These are phyloP conservation scores for Molossus molossus DNA, from an alignment of 2,797 vertebrate genomes.

Conservation along the genomic window DNA sequence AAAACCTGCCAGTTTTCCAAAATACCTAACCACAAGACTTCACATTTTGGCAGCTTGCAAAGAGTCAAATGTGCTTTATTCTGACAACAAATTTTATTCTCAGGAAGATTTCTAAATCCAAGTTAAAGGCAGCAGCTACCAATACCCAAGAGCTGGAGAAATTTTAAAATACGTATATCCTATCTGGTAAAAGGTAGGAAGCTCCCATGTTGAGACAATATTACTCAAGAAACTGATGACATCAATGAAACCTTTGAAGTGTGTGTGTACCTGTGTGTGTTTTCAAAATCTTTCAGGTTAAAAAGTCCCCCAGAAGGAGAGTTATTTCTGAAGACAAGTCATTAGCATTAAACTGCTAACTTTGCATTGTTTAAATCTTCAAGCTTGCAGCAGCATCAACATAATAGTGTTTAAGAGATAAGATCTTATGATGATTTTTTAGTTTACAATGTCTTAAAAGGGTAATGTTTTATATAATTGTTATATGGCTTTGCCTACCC, in stretches of 20 bases:
- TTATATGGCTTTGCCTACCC: neutral
- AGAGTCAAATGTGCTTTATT: slow-evolving; percentile 80
- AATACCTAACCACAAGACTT: slow-evolving; percentile 80
- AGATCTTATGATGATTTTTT: slow-evolving; percentile 33
- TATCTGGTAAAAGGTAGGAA: neutral
- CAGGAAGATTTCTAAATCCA: slow-evolving; percentile 77
- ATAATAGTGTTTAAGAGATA: neutral
- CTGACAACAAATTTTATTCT: slow-evolving; percentile 83
- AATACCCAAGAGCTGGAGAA: slow-evolving; percentile 46
- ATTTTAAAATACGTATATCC: slow-evolving; percentile 8
- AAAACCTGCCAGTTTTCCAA: slow-evolving; percentile 82
- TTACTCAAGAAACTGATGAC: neutral
- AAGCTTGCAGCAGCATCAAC: neutral
- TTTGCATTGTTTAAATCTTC: slow-evolving; percentile 31
- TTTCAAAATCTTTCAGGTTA: slow-evolving; percentile 29
- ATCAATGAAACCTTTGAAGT: neutral
- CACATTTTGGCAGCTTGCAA: slow-evolving; percentile 79
- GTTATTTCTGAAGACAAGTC: slow-evolving; percentile 34
- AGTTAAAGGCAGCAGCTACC: slow-evolving; percentile 62
- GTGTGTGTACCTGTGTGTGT: neutral
- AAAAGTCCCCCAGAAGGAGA: slow-evolving; percentile 30
- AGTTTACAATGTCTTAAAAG: slow-evolving; percentile 1
- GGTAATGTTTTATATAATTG: slow-evolving; percentile 11
- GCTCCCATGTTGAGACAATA: neutral
- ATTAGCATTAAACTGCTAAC: slow-evolving; percentile 24